Evolutionary conservation across 2,113 vertebrate genomes (phyloP).

Genomic region (Xenopus tropicalis): UCB_Xtro_10.0 CM004445.2:27310001-27310500

Average conservation of each 20-base stretch:
- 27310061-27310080: conserved; percentile 42
- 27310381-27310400: conserved; percentile 51
- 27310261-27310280: conserved; percentile 48
- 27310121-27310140: conserved; percentile 47
- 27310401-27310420: conserved; percentile 54
- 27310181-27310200: conserved; percentile 50
- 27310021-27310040: conserved; percentile 49
- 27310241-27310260: conserved; percentile 51
- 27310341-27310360: conserved; percentile 58
- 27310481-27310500: conserved; percentile 58
- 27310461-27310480: conserved; percentile 57
- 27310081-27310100: conserved; percentile 55
- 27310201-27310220: conserved; percentile 56
- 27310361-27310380: conserved; percentile 26
- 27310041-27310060: conserved; percentile 57
- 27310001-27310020: conserved; percentile 60
- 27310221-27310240: conserved; percentile 58
- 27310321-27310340: conserved; percentile 50
- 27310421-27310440: conserved; percentile 48
- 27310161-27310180: conserved; percentile 45
- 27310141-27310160: conserved; percentile 53
- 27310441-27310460: conserved; percentile 56
- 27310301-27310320: conserved; percentile 57
- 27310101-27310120: conserved; percentile 59
- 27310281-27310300: conserved; percentile 47